Percentiles rank a stretch among this genome's conserved stretches.
phyloP scores from a whole-genome alignment of 2,113 vertebrate species.

The Eulemur rufifrons region DNA sequence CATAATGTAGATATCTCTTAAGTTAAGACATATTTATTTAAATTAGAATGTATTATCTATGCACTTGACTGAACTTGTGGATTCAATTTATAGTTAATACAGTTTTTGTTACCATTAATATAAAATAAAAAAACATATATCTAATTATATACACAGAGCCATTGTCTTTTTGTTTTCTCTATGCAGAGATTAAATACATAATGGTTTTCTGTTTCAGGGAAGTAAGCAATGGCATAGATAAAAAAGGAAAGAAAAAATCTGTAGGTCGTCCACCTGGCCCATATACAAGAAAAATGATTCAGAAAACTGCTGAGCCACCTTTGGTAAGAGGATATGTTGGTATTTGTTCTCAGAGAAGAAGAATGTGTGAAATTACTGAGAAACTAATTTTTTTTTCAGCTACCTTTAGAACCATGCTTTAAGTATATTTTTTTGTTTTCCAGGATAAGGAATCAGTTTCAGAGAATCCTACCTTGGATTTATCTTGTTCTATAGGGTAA shows the following conservation, averaged over 20 bases:
- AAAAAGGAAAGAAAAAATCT: conserved; percentile 94
- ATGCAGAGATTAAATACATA: conserved; percentile 56
- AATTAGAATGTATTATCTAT: conserved; percentile 39
- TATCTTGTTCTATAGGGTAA: conserved; percentile 92
- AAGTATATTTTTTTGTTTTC: conserved; percentile 15
- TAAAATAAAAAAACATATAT: background rate
- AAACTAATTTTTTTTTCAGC: background rate
- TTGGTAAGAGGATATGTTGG: conserved; percentile 82
- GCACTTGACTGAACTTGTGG: background rate
- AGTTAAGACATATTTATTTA: background rate
- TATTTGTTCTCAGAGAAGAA: background rate
- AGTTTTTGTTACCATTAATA: conserved; percentile 36
- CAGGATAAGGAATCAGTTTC: conserved; percentile 86
- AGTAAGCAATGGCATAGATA: conserved; percentile 92
- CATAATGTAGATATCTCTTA: background rate
- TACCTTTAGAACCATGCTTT: conserved; percentile 17
- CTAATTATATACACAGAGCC: conserved; percentile 4
- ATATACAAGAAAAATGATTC: conserved; percentile 90
- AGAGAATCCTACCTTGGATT: conserved; percentile 89
- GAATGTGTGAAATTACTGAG: background rate
- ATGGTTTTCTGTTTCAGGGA: conserved; percentile 84
- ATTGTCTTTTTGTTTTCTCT: conserved; percentile 44
- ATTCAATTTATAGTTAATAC: background rate
- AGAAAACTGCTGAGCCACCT: conserved; percentile 85
- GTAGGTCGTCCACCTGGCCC: conserved; percentile 90